Percentiles rank a stretch among this genome's conserved stretches.
phyloP scores from a whole-genome alignment of 2,888 invertebrate species.

The Pterostichus madidus region DNA sequence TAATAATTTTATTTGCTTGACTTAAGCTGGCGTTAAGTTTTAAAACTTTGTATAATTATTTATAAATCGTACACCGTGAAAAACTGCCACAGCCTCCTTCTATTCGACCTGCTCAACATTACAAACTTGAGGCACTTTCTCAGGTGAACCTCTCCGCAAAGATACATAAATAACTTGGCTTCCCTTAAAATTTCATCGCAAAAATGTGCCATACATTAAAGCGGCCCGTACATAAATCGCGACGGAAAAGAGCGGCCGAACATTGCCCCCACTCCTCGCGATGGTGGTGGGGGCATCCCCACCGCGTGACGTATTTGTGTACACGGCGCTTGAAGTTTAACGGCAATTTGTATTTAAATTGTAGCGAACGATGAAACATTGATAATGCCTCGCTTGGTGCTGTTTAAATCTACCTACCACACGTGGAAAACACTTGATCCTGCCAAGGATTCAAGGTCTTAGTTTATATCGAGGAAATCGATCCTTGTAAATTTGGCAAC shows the following conservation, averaged over 20 bases:
- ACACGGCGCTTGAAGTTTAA: constrained; percentile 33
- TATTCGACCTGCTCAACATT: constrained; percentile 32
- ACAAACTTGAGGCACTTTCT: constrained; percentile 49
- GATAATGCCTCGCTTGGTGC: constrained; percentile 28
- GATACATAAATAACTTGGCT: constrained; percentile 60
- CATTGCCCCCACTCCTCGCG: background rate
- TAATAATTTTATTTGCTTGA: background rate
- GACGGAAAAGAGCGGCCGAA: background rate
- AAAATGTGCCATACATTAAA: constrained; percentile 65
- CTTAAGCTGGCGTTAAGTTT: background rate
- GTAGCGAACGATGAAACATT: constrained; percentile 49
- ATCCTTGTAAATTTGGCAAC: background rate
- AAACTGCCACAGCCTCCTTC: background rate
- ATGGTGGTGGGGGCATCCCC: background rate
- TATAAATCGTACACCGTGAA: constrained; percentile 11
- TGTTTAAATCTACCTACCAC: constrained; percentile 35
- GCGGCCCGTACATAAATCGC: constrained; percentile 58
- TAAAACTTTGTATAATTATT: constrained; percentile 32
- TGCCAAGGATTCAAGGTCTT: background rate
- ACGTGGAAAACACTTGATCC: constrained; percentile 34
- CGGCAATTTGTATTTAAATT: constrained; percentile 60
- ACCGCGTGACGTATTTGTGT: constrained; percentile 46
- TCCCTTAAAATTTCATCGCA: constrained; percentile 64
- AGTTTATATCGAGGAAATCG: too few relatives aligned
- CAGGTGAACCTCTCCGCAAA: constrained; percentile 60